A percentile compares a stretch with the other conserved stretches of the same genome.
phyloP scores from a whole-genome alignment of 37 sponge, comb jelly and placozoan genomes.

The Chondrilla cf. caribensis region DNA sequence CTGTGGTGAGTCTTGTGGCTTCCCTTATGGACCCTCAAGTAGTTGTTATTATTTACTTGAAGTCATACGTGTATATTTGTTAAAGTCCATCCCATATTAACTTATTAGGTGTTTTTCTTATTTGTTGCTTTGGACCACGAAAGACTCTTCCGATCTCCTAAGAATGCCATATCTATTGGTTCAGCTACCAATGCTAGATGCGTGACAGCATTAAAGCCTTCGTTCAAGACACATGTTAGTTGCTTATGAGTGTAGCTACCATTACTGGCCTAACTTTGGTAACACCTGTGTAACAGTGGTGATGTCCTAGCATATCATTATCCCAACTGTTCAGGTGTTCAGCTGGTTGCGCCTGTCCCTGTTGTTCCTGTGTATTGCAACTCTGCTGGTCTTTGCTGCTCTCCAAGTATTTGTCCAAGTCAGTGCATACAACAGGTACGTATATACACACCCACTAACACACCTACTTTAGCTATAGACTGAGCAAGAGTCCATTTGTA shows the following conservation, averaged over 20 bases:
- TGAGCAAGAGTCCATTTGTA: too few species aligned
- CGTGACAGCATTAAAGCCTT: not conserved
- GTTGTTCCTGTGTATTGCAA: not conserved
- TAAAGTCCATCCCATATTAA: too few species aligned
- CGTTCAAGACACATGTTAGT: constrained; percentile 8
- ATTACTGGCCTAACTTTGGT: too few species aligned
- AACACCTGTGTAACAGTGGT: too few species aligned
- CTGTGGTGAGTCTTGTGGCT: not conserved
- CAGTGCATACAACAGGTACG: too few species aligned
- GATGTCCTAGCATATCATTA: too few species aligned
- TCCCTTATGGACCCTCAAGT: too few species aligned
- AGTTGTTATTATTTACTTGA: too few species aligned
- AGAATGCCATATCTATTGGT: not conserved
- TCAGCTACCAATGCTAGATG: not conserved
- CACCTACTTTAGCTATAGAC: too few species aligned
- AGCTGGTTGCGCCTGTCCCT: constrained; percentile 6
- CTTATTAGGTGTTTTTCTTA: not conserved
- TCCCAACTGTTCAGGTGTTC: not conserved
- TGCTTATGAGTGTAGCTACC: too few species aligned
- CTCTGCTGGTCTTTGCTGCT: not conserved
- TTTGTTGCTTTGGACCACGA: constrained; percentile 20
- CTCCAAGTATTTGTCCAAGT: not conserved
- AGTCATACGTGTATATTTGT: too few species aligned
- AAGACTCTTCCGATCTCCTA: not conserved
- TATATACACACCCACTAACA: too few species aligned